Conservation (phyloP, 2,113 vertebrate genomes). For the Poeciliopsis retropinna region DNA sequence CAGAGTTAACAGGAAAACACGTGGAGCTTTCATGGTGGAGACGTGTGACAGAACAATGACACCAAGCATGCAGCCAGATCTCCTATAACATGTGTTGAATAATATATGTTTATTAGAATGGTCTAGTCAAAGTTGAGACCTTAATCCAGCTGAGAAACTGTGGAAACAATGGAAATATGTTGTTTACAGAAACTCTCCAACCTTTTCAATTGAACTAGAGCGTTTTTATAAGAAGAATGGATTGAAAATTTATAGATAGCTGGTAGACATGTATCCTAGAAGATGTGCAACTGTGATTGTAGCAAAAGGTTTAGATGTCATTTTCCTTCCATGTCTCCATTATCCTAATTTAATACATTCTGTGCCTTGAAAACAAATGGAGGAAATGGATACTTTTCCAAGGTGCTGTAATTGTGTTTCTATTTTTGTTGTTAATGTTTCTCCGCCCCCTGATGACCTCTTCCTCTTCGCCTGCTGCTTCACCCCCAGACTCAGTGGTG, state of each 20-base stretch:
- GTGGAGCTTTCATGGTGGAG: no score
- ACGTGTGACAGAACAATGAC: no score
- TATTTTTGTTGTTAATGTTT: not conserved
- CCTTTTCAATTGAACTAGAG: not conserved
- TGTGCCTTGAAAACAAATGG: not conserved
- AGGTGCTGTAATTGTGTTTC: not conserved
- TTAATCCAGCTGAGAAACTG: not conserved
- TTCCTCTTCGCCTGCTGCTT: not conserved
- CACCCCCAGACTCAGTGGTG: constrained; percentile 88
- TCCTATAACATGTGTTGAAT: no score
- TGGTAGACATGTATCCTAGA: not conserved
- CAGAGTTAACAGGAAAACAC: no score
- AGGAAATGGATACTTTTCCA: not conserved
- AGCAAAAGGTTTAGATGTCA: not conserved
- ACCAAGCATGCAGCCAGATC: no score
- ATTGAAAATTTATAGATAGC: not conserved
- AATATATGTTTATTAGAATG: not conserved
- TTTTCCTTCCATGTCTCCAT: not conserved
- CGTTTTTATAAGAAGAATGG: not conserved
- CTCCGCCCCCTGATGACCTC: not conserved
- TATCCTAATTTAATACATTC: not conserved
- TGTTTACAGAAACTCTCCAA: not conserved
- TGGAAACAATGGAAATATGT: not conserved
- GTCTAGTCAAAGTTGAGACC: not conserved
- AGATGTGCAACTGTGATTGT: not conserved